Evolutionary conservation across 2,113 vertebrate species (phyloP).

Genomic region (Collichthys lucidus): DNA sequence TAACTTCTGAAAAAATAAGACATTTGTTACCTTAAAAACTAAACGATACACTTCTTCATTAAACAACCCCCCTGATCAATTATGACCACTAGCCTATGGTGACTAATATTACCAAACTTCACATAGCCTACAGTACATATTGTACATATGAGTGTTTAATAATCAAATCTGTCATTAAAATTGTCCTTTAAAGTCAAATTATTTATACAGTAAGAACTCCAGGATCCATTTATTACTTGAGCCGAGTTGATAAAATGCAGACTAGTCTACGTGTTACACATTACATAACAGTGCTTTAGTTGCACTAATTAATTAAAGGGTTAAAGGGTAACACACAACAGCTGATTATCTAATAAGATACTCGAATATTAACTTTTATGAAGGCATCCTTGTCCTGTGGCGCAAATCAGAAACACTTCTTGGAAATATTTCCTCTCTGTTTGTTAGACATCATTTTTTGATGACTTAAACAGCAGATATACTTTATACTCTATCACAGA

Average conservation of each 20-base stretch:
- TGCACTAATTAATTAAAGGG: not conserved
- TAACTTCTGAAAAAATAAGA: not conserved
- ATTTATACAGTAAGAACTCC: too few species aligned
- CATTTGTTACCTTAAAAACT: not conserved
- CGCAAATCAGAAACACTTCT: not conserved
- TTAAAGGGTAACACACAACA: too few species aligned
- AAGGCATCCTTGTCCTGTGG: slow-evolving; percentile 2
- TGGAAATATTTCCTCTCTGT: not conserved
- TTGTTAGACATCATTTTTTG: not conserved
- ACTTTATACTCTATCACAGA: not conserved
- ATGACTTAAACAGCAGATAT: not conserved
- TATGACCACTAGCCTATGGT: too few species aligned
- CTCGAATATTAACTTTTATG: not conserved
- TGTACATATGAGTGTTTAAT: too few species aligned
- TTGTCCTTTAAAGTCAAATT: too few species aligned
- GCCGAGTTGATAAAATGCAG: not conserved
- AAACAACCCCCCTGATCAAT: too few species aligned
- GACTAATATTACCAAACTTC: too few species aligned
- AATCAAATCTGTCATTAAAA: not conserved
- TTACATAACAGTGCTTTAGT: not conserved
- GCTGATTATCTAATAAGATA: slow-evolving; percentile 9
- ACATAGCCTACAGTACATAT: too few species aligned
- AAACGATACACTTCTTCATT: not conserved
- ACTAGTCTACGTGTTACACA: not conserved
- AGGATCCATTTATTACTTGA: not conserved